Conservation (phyloP, 2,113 vertebrate genomes). For the zebrafish (Danio rerio) region DNA sequence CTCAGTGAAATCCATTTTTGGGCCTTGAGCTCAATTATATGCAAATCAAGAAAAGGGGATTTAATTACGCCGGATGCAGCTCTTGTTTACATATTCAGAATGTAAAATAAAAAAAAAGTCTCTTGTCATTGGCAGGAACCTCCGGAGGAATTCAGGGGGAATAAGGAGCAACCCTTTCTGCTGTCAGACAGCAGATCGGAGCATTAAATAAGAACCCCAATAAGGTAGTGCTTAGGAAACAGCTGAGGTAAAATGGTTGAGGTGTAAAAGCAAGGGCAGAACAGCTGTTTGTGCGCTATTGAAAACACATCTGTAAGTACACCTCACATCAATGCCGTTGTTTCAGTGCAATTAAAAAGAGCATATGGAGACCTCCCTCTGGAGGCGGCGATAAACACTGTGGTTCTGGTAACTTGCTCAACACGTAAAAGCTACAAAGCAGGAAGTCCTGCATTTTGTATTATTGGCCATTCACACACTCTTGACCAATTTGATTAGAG, state of each 20-base stretch:
- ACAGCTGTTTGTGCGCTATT: constrained; percentile 18
- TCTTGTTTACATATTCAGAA: constrained; percentile 33
- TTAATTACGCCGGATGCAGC: constrained; percentile 48
- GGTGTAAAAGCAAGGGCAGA: constrained; percentile 2
- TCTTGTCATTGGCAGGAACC: constrained; percentile 8
- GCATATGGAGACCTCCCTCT: constrained; percentile 28
- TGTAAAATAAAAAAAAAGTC: background rate
- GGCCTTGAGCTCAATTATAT: constrained; percentile 46
- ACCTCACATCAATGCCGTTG: constrained; percentile 21
- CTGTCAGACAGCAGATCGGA: background rate
- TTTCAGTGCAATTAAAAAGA: constrained; percentile 16
- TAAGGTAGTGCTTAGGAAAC: background rate
- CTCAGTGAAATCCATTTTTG: constrained; percentile 28
- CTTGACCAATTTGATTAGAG: constrained; percentile 17
- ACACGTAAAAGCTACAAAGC: background rate
- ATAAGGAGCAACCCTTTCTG: background rate
- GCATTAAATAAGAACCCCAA: constrained; percentile 1
- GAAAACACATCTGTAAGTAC: constrained; percentile 16
- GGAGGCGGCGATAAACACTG: background rate
- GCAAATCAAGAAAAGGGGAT: constrained; percentile 47
- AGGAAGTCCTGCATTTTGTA: background rate
- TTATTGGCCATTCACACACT: constrained; percentile 1
- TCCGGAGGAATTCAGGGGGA: constrained; percentile 6
- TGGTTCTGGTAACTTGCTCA: constrained; percentile 14
- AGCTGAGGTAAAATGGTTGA: constrained; percentile 3